Evolutionary conservation across 2,888 invertebrate genomes (phyloP).

Genomic region (Colostygia pectinataria): DNA sequence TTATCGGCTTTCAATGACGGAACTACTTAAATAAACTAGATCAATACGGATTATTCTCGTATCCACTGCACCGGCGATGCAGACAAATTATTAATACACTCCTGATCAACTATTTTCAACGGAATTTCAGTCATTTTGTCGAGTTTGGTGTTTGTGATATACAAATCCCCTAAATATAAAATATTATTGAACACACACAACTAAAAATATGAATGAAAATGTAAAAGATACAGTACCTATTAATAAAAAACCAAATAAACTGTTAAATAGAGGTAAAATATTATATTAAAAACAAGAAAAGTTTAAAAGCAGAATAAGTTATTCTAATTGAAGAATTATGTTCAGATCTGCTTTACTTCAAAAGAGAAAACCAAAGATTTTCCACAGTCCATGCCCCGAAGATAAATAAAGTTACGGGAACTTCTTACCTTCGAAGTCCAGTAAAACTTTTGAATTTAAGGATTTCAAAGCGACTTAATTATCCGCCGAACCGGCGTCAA

Average conservation of each 20-base stretch:
- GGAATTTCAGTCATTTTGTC: slow-evolving; percentile 16
- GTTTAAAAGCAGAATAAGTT: slow-evolving; percentile 14
- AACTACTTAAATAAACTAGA: slow-evolving; percentile 69
- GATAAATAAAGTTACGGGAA: slow-evolving; percentile 51
- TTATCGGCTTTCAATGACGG: slow-evolving; percentile 33
- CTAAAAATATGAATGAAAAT: no score
- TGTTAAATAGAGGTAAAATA: no score
- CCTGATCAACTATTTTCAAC: slow-evolving; percentile 46
- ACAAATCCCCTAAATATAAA: no score
- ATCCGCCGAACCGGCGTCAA: slow-evolving; percentile 39
- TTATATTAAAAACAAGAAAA: not conserved
- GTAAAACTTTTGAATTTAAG: slow-evolving; percentile 45
- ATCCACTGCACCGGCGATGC: slow-evolving; percentile 54
- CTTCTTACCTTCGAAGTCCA: slow-evolving; percentile 40
- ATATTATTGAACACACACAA: no score
- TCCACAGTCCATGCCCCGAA: slow-evolving; percentile 41
- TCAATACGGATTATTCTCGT: slow-evolving; percentile 55
- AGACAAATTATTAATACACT: slow-evolving; percentile 70
- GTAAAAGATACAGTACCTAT: no score
- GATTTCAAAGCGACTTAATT: slow-evolving; percentile 50
- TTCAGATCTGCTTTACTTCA: slow-evolving; percentile 36
- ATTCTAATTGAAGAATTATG: slow-evolving; percentile 35
- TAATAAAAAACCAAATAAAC: no score
- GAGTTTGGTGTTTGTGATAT: no score
- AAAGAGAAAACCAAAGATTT: slow-evolving; percentile 45